Base-by-base conservation (phyloP, 2,113 vertebrate species). In the Brachyhypopomus occidentalis region DNA sequence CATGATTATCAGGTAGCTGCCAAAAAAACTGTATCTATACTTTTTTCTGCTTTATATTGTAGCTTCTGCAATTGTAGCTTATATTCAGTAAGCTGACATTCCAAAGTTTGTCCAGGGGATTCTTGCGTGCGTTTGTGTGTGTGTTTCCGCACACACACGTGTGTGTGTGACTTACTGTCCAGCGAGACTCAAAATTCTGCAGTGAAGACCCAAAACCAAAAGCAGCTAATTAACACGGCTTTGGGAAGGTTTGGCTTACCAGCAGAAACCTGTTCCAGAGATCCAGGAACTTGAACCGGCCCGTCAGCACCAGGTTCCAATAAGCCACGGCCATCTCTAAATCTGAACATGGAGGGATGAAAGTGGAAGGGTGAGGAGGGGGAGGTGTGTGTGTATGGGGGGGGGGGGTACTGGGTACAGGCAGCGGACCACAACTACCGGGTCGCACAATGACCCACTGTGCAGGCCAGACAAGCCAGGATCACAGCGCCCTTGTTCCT, bases 311-410 rank as follows among this genome's bases (percentile, higher is more conserved):
- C 91, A 99, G 92, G 91, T 97, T 98, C 96, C 96, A 99, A 85
- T 97, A 98, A 16, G 96, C 97, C 79, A 99, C 94, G 0, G 97
- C 97, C 96, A 98, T 98, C 91, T 98, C 96, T 89, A 99, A 90
- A 92, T 98, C 97, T 98, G 90, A 74, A 90, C 2, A 69, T 38
- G 17, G 19, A 14, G 25, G 67, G 45, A 58, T 0, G 27, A 55
- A 52, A 56, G 41, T 77, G 11, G 36, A 70, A 67, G 41, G 5
- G 30, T 30, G 30, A 30, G 30, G 30, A 23, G 11, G 19, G 4
- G 59, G n/a, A n/a, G n/a, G n/a, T n/a, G n/a, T n/a, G n/a, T n/a
- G n/a, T n/a, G n/a, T n/a, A n/a, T n/a, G n/a, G 23, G 41, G 25
- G 20, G 11, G 59, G 4, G 20, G 64, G 34, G 30, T 2, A 20